Percentiles rank a stretch among this genome's conserved stretches.
Conservation (phyloP, 2,888 invertebrate genomes). For the Diabrotica balteata region DNA sequence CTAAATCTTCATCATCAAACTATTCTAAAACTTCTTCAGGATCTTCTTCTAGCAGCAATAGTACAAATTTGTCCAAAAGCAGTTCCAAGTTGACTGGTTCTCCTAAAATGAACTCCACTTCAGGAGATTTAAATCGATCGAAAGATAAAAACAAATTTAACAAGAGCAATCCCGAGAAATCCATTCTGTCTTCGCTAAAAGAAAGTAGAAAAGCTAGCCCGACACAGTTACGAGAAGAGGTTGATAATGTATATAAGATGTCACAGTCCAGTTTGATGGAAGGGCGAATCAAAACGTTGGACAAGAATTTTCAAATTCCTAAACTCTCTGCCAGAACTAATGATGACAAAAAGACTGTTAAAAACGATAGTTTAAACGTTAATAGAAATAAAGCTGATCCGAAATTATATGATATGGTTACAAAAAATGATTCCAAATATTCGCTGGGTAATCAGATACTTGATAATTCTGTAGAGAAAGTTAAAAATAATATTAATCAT, state of each 20-base stretch:
- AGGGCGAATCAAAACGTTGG: conserved; percentile 78
- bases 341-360: conserved; percentile 44
- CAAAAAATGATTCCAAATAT: conserved; percentile 54
- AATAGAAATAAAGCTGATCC: conserved; percentile 51
- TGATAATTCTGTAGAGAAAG: conserved; percentile 51
- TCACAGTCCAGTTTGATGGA: conserved; percentile 70
- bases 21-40: conserved; percentile 32
- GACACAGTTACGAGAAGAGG: conserved; percentile 69
- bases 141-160: conserved; percentile 70
- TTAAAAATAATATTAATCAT: conserved; percentile 52
- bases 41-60: conserved; percentile 29
- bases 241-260: conserved; percentile 71
- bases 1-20: conserved; percentile 34
- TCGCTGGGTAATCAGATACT: conserved; percentile 53
- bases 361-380: conserved; percentile 46
- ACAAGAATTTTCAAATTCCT: conserved; percentile 87
- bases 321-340: conserved; percentile 70
- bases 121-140: conserved; percentile 67
- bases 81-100: conserved; percentile 59
- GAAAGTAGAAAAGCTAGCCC: conserved; percentile 74
- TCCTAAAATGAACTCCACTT: conserved; percentile 62
- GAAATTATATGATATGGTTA: conserved; percentile 55
- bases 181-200: conserved; percentile 67
- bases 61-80: conserved; percentile 36
- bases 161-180: conserved; percentile 69